Evolutionary conservation across 2,797 vertebrate species (phyloP).

Genomic region (Thalassophryne amazonica): DNA sequence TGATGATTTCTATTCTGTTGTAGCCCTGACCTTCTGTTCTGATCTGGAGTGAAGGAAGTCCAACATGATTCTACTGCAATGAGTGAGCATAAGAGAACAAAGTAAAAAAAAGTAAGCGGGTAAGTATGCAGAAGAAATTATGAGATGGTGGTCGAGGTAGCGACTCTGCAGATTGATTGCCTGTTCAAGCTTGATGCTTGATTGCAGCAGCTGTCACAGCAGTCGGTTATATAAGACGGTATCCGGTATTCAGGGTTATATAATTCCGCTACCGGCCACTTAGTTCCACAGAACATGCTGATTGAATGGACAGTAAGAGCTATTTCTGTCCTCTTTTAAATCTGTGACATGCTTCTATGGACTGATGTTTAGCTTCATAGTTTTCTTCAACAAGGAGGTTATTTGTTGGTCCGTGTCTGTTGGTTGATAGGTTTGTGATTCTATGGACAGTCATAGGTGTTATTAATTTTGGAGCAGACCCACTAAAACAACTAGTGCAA

Average conservation of each 20-base stretch:
- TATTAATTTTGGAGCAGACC: too few species aligned
- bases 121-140: slow-evolving; percentile 26
- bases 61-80: slow-evolving; percentile 21
- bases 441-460: too few species aligned
- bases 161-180: slow-evolving; percentile 42
- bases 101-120: not conserved
- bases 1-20: slow-evolving; percentile 2
- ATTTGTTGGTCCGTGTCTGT: too few species aligned
- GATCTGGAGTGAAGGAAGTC: slow-evolving; percentile 8
- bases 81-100: slow-evolving; percentile 9
- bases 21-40: slow-evolving; percentile 6
- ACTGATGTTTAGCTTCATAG: slow-evolving; percentile 5
- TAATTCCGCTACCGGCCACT: slow-evolving; percentile 16
- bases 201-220: slow-evolving; percentile 34
- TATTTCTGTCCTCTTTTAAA: slow-evolving; percentile 4
- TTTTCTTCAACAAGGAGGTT: too few species aligned
- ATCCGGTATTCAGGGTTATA: too few species aligned
- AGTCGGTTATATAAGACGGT: slow-evolving; percentile 16
- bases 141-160: slow-evolving; percentile 14
- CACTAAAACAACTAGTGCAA: too few species aligned
- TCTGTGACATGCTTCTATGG: not conserved
- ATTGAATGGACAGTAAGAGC: slow-evolving; percentile 27
- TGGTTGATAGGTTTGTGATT: too few species aligned
- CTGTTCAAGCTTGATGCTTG: slow-evolving; percentile 25
- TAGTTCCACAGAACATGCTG: slow-evolving; percentile 2